Conservation (phyloP, 2,113 vertebrate species). For the Parus major region DNA sequence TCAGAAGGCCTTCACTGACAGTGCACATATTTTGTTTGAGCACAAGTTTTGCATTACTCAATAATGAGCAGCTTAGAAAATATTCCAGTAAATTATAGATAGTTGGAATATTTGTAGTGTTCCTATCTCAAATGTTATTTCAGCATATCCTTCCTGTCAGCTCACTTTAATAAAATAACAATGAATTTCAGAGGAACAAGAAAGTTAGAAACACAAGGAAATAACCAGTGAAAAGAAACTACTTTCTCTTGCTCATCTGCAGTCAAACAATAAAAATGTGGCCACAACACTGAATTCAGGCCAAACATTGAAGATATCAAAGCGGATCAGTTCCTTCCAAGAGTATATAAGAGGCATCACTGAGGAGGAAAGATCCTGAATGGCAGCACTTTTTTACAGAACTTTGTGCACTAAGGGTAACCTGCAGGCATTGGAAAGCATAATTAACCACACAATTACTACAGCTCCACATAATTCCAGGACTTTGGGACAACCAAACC, state of each 20-base stretch:
- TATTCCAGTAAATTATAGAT: neutral
- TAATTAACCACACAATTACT: neutral
- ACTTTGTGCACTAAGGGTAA: neutral
- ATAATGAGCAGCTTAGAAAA: neutral
- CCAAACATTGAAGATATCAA: neutral
- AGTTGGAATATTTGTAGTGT: neutral
- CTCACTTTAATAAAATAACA: neutral
- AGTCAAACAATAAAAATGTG: neutral
- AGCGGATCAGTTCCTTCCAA: neutral
- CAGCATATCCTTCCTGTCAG: neutral
- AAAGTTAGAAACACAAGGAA: neutral
- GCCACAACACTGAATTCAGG: neutral
- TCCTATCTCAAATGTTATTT: neutral
- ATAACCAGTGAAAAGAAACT: neutral
- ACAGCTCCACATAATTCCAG: neutral
- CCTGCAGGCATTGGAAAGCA: neutral
- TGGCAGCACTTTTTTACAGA: neutral
- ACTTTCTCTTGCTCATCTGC: neutral
- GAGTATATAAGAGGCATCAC: accelerated
- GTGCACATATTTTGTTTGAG: neutral
- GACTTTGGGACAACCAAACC: neutral
- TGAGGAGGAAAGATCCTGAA: neutral
- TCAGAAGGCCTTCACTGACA: neutral
- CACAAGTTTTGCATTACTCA: neutral
- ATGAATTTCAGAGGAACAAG: neutral